Evolutionary conservation across 2,888 invertebrate genomes (phyloP).

Genomic region (Lasioglossum morio): DNA sequence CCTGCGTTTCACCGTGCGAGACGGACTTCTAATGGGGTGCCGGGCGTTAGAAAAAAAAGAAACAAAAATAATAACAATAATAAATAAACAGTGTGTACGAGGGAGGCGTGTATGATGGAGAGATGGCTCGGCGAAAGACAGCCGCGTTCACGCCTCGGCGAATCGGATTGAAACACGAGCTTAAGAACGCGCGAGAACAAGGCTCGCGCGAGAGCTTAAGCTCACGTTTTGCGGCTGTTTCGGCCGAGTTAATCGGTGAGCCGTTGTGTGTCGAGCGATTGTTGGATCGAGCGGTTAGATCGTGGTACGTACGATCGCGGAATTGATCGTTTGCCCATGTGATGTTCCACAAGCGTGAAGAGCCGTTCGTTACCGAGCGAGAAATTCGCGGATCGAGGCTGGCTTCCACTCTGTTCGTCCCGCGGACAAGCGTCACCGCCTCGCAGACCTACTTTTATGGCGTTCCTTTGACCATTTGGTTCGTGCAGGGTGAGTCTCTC

Average conservation of each 20-base stretch:
- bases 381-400: neutral
- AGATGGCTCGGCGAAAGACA: neutral
- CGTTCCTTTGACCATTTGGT: constrained; percentile 57
- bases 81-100: neutral
- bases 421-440: constrained; percentile 13
- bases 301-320: neutral
- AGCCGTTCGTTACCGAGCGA: neutral
- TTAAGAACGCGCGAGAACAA: constrained; percentile 9
- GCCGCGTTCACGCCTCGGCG: neutral
- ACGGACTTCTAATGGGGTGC: neutral
- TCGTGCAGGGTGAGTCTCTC: constrained; percentile 49
- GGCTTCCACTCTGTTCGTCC: neutral
- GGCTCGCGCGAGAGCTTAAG: constrained; percentile 3
- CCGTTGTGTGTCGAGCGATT: neutral
- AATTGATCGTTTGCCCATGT: neutral
- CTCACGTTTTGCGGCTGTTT: constrained; percentile 13
- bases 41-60: neutral
- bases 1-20: constrained; percentile 21
- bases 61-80: neutral
- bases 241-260: neutral
- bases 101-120: neutral
- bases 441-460: constrained; percentile 14
- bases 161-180: constrained; percentile 10
- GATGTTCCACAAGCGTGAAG: neutral
- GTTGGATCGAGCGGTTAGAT: neutral